phyloP scores from a whole-genome alignment of 2,113 vertebrate species.

The Columbina picui region DNA sequence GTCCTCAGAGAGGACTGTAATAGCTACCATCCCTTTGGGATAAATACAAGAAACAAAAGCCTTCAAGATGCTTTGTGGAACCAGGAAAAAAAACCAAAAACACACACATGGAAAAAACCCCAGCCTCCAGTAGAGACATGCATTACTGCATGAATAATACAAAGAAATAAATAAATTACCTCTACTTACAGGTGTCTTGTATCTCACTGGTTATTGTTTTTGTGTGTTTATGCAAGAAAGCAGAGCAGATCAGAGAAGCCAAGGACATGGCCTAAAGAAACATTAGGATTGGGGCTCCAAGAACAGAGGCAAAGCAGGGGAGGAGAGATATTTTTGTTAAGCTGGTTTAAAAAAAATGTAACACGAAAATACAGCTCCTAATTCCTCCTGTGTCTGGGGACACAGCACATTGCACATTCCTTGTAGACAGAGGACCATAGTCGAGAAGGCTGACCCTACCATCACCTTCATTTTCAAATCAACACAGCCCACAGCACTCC shows the following conservation, averaged over 20 bases:
- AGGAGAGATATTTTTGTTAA: background rate
- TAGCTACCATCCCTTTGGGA: background rate
- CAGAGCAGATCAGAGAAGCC: background rate
- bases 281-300: background rate
- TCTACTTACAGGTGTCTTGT: background rate
- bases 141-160: background rate
- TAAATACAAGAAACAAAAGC: background rate
- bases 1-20: background rate
- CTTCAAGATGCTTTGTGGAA: background rate
- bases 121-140: accelerated
- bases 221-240: background rate
- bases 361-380: background rate
- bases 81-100: background rate
- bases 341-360: background rate
- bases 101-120: too few relatives aligned
- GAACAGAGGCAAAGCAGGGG: background rate
- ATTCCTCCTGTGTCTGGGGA: background rate
- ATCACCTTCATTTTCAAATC: background rate
- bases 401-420: background rate
- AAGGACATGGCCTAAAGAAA: background rate
- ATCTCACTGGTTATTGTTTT: background rate
- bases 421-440: background rate
- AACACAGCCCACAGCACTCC: background rate
- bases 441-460: background rate
- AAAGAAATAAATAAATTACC: background rate